phyloP scores from a whole-genome alignment of 2,888 invertebrate species.

The Hydrotaea cyrtoneurina region DNA sequence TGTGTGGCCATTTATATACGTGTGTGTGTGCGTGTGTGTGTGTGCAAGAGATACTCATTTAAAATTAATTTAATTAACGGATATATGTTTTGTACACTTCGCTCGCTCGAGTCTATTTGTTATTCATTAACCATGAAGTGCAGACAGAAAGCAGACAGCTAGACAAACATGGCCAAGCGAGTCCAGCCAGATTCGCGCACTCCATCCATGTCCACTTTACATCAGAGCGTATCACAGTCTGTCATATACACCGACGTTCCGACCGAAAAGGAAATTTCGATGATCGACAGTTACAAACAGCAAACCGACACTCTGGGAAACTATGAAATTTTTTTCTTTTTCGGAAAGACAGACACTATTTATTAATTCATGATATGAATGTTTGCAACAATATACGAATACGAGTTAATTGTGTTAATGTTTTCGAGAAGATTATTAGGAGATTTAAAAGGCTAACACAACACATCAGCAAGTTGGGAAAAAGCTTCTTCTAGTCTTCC shows the following conservation, averaged over 20 bases:
- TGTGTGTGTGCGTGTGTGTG: constrained; percentile 32
- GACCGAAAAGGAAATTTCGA: constrained; percentile 12
- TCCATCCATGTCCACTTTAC: constrained; percentile 10
- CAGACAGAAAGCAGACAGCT: constrained; percentile 64
- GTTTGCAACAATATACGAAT: no score
- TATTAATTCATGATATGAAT: no score
- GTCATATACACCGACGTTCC: not conserved
- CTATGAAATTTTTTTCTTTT: not conserved
- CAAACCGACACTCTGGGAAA: constrained; percentile 10
- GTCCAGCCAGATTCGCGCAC: not conserved
- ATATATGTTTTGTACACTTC: constrained; percentile 52
- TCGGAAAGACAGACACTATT: no score
- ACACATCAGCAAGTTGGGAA: no score
- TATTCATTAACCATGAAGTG: constrained; percentile 66
- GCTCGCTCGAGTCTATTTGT: constrained; percentile 63
- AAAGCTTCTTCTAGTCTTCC: no score
- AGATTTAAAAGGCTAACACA: no score
- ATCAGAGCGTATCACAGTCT: not conserved
- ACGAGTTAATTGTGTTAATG: no score
- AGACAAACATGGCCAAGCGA: constrained; percentile 50
- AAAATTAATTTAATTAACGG: constrained; percentile 68
- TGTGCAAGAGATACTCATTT: constrained; percentile 66
- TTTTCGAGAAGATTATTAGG: no score
- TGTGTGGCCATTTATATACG: constrained; percentile 24
- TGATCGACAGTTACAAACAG: constrained; percentile 16